Percentiles rank a stretch among this genome's conserved stretches.
phyloP scores from a whole-genome alignment of 2,888 invertebrate genomes.

The Cephus runcator region DNA sequence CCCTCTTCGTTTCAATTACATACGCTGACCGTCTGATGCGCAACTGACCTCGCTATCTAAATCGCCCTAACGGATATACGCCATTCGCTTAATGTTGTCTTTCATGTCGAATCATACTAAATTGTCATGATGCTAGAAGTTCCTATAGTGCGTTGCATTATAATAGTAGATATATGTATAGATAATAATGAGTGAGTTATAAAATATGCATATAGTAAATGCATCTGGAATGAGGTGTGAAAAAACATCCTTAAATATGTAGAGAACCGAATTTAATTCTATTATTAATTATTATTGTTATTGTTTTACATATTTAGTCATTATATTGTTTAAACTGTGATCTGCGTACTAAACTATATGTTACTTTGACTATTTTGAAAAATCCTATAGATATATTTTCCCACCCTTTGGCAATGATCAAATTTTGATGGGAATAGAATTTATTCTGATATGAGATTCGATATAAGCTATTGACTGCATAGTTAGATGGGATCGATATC shows the following conservation, averaged over 20 bases:
- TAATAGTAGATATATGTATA: background rate
- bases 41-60: conserved; percentile 46
- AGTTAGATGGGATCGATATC: background rate
- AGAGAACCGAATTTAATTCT: background rate
- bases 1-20: background rate
- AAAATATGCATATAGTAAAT: background rate
- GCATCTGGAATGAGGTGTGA: no score
- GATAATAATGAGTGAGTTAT: conserved; percentile 2
- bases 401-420: background rate
- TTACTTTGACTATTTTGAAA: background rate
- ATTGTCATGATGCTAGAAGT: conserved; percentile 18
- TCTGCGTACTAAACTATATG: no score
- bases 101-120: conserved; percentile 44
- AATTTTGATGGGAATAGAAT: background rate
- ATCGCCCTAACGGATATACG: conserved; percentile 60
- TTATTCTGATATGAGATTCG: background rate
- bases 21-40: conserved; percentile 23
- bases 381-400: background rate
- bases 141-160: background rate
- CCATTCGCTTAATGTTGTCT: conserved; percentile 55
- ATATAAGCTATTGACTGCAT: background rate
- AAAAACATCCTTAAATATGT: no score
- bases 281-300: background rate
- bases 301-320: background rate
- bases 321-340: no score